Percentiles rank a stretch among this genome's conserved stretches.
These are phyloP conservation scores for Drosophila rhopaloa DNA, from an alignment of 1,140 invertebrate genomes.

Conservation along the genomic window DNA sequence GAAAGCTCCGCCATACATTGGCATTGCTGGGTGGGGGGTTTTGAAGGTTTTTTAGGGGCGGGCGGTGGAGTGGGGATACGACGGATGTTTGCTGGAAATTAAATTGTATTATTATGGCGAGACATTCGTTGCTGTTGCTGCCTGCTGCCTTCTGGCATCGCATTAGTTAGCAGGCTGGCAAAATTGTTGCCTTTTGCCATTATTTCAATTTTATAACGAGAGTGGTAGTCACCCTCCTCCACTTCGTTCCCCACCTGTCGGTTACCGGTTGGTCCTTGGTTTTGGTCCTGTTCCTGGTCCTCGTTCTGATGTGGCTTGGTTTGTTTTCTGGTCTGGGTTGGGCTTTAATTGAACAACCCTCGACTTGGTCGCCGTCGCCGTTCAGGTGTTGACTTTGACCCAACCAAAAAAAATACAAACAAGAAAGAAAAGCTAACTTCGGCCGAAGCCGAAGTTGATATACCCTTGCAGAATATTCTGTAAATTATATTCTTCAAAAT, in stretches of 20 bases:
- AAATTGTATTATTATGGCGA: conserved; percentile 83
- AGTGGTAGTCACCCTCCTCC: conserved; percentile 20
- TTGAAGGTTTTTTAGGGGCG: neutral
- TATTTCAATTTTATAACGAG: conserved; percentile 66
- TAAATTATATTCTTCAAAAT: no score
- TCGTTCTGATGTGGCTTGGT: conserved; percentile 34
- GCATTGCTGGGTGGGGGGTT: conserved; percentile 40
- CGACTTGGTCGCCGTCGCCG: conserved; percentile 36
- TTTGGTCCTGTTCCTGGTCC: conserved; percentile 1
- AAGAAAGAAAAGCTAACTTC: no score
- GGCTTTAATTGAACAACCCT: conserved; percentile 71
- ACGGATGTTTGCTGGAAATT: conserved; percentile 82
- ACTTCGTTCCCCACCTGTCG: neutral
- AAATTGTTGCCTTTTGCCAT: conserved; percentile 61
- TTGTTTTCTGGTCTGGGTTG: conserved; percentile 39
- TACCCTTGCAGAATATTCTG: no score
- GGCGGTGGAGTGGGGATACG: conserved; percentile 6
- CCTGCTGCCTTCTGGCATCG: conserved; percentile 58
- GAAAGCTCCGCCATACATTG: conserved; percentile 55
- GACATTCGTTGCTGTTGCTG: conserved; percentile 71
- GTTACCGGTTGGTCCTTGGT: conserved; percentile 18
- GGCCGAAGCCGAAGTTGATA: no score
- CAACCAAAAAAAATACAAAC: conserved; percentile 36
- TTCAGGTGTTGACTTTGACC: conserved; percentile 73
- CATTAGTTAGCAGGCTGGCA: conserved; percentile 73